Conservation (phyloP, 2,797 vertebrate species). For the Melanotaenia parkinsoni region DNA sequence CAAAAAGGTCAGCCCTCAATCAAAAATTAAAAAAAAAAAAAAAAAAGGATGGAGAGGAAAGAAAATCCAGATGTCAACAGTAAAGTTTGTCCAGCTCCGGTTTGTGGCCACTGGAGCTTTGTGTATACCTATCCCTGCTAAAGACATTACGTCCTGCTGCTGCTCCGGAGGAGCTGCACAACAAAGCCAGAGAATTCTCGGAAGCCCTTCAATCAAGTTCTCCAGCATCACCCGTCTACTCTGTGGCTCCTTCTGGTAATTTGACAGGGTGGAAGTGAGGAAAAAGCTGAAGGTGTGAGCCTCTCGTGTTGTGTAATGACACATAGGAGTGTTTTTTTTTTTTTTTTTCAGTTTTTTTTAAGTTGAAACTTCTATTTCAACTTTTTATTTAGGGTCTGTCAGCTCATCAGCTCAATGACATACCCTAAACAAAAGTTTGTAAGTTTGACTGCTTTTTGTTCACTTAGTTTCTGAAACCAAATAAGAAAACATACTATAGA, state of each 20-base stretch:
- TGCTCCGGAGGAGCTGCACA: constrained; percentile 56
- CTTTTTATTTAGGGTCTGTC: no score
- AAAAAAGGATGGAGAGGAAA: constrained; percentile 69
- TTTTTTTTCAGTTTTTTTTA: no score
- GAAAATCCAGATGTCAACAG: constrained; percentile 88
- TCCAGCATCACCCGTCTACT: constrained; percentile 31
- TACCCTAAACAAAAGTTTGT: no score
- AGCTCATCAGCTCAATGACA: no score
- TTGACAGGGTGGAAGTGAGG: constrained; percentile 48
- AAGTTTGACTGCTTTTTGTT: no score
- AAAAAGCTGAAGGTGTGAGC: constrained; percentile 33
- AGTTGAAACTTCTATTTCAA: no score
- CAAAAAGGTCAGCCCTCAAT: constrained; percentile 75
- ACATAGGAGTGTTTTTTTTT: no score
- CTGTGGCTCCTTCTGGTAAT: constrained; percentile 41
- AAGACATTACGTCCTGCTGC: constrained; percentile 82
- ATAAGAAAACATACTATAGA: no score
- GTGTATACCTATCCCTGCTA: constrained; percentile 84
- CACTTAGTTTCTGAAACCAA: no score
- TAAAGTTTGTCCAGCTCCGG: constrained; percentile 85
- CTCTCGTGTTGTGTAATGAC: background rate
- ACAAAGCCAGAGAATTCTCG: constrained; percentile 83
- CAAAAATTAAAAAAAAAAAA: constrained; percentile 41
- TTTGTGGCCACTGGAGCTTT: constrained; percentile 83
- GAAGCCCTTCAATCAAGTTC: constrained; percentile 79